These are phyloP conservation scores for Psophia crepitans DNA, from an alignment of 2,113 vertebrate genomes.

Conservation along the genomic window DNA sequence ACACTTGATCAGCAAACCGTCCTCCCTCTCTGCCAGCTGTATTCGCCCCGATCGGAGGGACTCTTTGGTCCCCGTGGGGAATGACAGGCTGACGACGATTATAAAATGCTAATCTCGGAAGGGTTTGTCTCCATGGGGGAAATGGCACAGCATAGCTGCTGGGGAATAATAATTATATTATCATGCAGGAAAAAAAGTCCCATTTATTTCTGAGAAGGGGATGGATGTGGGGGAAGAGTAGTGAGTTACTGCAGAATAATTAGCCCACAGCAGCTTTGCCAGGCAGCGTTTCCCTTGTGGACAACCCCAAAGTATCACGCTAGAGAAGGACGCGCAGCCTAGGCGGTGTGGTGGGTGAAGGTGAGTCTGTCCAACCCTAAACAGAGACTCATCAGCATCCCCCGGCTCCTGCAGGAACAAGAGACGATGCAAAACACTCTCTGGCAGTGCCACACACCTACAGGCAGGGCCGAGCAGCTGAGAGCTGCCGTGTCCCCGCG, in stretches of 20 bases:
- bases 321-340: background rate
- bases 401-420: accelerated
- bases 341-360: accelerated
- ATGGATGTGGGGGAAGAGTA: background rate
- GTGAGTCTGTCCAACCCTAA: background rate
- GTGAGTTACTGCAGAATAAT: background rate
- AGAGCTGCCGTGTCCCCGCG: background rate
- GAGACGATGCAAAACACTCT: background rate
- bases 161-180: background rate
- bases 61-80: background rate
- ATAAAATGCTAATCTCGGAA: background rate
- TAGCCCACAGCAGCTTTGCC: background rate
- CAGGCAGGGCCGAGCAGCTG: background rate
- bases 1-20: background rate
- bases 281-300: background rate
- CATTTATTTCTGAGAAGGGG: background rate
- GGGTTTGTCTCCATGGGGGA: background rate
- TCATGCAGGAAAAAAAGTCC: conserved; percentile 15
- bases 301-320: background rate
- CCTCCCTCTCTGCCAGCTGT: background rate
- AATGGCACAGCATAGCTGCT: background rate
- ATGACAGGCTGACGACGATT: accelerated
- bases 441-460: background rate
- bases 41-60: background rate
- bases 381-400: background rate